Evolutionary conservation across 2,113 vertebrate species (phyloP).

Genomic region (Daboia siamensis): DNA sequence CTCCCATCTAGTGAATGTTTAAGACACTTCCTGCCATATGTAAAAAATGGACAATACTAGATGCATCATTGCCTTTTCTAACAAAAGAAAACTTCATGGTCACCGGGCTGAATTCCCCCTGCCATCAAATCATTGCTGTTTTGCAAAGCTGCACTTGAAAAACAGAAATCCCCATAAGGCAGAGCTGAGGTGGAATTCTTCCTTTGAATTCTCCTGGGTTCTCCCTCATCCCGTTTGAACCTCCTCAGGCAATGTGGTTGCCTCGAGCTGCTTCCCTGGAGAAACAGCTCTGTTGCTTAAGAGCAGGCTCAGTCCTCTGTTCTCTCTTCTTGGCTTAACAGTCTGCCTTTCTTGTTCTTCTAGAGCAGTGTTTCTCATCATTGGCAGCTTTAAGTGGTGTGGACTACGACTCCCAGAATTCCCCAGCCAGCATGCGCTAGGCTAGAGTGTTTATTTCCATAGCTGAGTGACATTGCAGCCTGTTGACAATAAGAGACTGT

Average conservation of each 20-base stretch:
- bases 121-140: background rate
- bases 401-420: background rate
- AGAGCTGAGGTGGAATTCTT: constrained; percentile 2
- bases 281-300: constrained; percentile 13
- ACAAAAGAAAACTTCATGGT: background rate
- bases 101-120: background rate
- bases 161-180: constrained; percentile 10
- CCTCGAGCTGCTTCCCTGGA: constrained; percentile 3
- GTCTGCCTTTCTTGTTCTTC: constrained; percentile 16
- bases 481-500: constrained; percentile 30
- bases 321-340: constrained; percentile 9
- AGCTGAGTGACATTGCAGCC: constrained; percentile 5
- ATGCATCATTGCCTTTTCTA: background rate
- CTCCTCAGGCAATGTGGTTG: background rate
- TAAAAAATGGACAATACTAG: constrained; percentile 5
- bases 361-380: background rate
- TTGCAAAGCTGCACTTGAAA: constrained; percentile 21
- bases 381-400: background rate
- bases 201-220: constrained; percentile 6
- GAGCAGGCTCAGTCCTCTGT: background rate
- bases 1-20: background rate
- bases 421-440: background rate
- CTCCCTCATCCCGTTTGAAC: background rate
- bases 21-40: background rate
- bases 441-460: constrained; percentile 20